Percentiles rank a stretch among this genome's conserved stretches.
These are phyloP conservation scores for Geodia barretti DNA, from an alignment of 37 sponge, comb jelly and placozoan species.

Conservation along the genomic window DNA sequence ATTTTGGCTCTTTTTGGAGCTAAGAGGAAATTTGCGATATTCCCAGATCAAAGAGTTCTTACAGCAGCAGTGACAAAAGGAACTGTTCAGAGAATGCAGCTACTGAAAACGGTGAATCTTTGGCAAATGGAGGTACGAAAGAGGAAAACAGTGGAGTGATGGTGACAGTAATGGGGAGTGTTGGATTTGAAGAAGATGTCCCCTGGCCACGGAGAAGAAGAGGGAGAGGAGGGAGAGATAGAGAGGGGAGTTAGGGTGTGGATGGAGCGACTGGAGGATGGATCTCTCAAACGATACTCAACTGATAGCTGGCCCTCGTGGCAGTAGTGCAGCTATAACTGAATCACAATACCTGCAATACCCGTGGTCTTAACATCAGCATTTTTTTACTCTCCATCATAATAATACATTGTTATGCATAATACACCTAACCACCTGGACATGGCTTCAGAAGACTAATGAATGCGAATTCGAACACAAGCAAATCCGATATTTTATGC, in stretches of 20 bases:
- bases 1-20: conserved; percentile 28
- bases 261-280: conserved; percentile 61
- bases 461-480: too few relatives aligned
- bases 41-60: too few relatives aligned
- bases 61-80: not conserved
- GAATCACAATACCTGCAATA: not conserved
- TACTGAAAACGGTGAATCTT: not conserved
- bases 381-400: too few relatives aligned
- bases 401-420: too few relatives aligned
- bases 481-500: too few relatives aligned
- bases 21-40: conserved; percentile 26
- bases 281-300: conserved; percentile 33
- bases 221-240: not conserved
- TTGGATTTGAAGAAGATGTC: not conserved
- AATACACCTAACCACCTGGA: too few relatives aligned
- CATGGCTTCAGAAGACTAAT: too few relatives aligned
- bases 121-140: not conserved
- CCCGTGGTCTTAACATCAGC: too few relatives aligned
- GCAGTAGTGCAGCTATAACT: not conserved
- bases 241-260: not conserved
- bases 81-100: not conserved
- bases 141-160: not conserved
- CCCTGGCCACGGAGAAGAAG: not conserved
- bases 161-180: not conserved
- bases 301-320: conserved; percentile 43